These are phyloP conservation scores for Sphaeramia orbicularis DNA, from an alignment of 2,797 vertebrate species.

Conservation along the genomic window DNA sequence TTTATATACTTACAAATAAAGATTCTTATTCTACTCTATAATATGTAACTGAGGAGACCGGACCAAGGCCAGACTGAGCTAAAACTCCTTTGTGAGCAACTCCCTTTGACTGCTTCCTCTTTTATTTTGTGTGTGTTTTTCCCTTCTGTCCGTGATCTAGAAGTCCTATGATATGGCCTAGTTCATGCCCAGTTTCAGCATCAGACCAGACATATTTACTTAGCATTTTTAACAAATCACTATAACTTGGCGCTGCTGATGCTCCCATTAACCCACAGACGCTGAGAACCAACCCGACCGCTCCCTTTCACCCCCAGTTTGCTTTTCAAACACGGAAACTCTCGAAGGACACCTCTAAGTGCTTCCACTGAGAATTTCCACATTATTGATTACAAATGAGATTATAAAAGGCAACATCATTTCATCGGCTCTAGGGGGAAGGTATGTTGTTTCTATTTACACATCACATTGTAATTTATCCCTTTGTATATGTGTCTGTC, in stretches of 20 bases:
- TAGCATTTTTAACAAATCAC: constrained; percentile 28
- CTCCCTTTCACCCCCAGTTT: constrained; percentile 37
- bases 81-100: not conserved
- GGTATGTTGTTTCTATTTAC: constrained; percentile 59
- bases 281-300: constrained; percentile 28
- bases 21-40: no score
- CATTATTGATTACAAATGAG: constrained; percentile 77
- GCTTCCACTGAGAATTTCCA: constrained; percentile 61
- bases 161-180: constrained; percentile 3
- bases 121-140: constrained; percentile 24
- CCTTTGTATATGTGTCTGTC: constrained; percentile 36
- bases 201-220: not conserved
- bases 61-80: no score
- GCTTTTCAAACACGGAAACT: constrained; percentile 48
- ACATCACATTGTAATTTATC: constrained; percentile 55
- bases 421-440: constrained; percentile 61
- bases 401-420: constrained; percentile 72
- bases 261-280: constrained; percentile 16
- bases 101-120: constrained; percentile 30
- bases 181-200: constrained; percentile 8
- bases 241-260: constrained; percentile 16
- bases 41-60: no score
- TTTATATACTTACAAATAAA: no score
- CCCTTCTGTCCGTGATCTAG: constrained; percentile 5
- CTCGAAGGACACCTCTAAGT: constrained; percentile 51